A percentile compares a stretch with the other conserved stretches of the same genome.
phyloP scores from a whole-genome alignment of 2,797 vertebrate species.

The Mareca strepera region DNA sequence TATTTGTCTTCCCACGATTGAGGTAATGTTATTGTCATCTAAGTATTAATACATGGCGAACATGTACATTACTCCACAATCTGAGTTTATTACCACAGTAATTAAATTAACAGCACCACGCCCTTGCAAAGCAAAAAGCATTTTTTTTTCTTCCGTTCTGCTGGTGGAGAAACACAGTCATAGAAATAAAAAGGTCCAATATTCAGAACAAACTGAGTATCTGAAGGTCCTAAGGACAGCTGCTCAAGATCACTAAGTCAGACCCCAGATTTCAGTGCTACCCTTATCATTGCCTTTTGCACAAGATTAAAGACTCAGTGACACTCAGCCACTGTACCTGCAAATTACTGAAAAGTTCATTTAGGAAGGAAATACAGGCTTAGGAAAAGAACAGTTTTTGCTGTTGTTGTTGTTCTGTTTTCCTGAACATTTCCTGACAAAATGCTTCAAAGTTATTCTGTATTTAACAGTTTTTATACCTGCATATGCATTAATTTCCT shows the following conservation, averaged over 20 bases:
- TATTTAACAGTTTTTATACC: neutral
- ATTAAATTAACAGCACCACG: neutral
- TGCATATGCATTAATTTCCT: neutral
- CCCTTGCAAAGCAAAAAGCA: neutral
- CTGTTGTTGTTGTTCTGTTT: neutral
- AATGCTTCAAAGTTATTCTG: neutral
- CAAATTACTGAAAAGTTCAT: neutral
- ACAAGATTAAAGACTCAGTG: neutral
- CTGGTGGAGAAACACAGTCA: neutral
- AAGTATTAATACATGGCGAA: neutral
- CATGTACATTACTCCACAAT: fast-evolving
- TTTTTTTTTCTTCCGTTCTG: neutral
- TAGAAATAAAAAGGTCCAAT: neutral
- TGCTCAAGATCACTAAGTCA: neutral
- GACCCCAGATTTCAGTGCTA: neutral
- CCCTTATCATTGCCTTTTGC: neutral
- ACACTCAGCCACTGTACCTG: neutral
- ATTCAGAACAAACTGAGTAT: neutral
- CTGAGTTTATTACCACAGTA: neutral
- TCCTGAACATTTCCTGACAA: neutral
- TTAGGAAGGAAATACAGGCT: neutral
- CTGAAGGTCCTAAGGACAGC: neutral
- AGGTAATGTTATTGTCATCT: fast-evolving
- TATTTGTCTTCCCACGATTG: neutral
- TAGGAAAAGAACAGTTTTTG: neutral